Base-by-base conservation (phyloP, 1,140 invertebrate genomes). In the Drosophila rhopaloa region DNA sequence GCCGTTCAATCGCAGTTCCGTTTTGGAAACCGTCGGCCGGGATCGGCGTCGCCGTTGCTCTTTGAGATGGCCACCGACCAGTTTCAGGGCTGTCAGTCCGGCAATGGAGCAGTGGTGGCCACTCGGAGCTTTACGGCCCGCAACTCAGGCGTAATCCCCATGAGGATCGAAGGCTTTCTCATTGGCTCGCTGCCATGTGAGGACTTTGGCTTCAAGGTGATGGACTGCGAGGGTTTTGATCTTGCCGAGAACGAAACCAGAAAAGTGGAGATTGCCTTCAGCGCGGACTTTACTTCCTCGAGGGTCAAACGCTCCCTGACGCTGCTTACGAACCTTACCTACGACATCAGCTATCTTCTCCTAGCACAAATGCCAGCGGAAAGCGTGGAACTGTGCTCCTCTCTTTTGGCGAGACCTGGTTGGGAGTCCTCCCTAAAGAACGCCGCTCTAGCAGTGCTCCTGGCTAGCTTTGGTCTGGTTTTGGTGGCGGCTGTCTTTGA, bases 221-320 rank as follows among this genome's bases (percentile, higher is more conserved):
- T 97, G 19, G 96, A 98, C 81, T 99, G 98, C 93, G 93, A 94
- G 27, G 95, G 96, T 9, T 98, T 98, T 91, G 93, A 95, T 43
- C 93, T 99, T 40, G 93, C 93, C 58, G 97, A 98, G 13, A 98
- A 98, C 93, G 95, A 94, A 9, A 96, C 96, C n/a, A 94, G 94
- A 78, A 96, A 96, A 91, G 95, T 99, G 32, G 97, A 98, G 83
- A 97, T 99, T 76, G 96, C 96, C 58, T 99, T 98, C 92, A 97
- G 97, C 1, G 96, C 98, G 7, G 98, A 99, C 93, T 98, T 98
- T 90, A 98, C 98, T 4, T 93, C 98, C 62, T 95, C 97, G 0
- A 94, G 95, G 62, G 95, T 98, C 27, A 94, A 96, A 66, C 94
- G 97, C 13, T 92, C 94, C 43, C 93, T 95, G 32, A 93, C 93